A percentile compares a stretch with the other conserved stretches of the same genome.
phyloP scores from a whole-genome alignment of 2,797 vertebrate species.

The Paratrypauchen microcephalus region DNA sequence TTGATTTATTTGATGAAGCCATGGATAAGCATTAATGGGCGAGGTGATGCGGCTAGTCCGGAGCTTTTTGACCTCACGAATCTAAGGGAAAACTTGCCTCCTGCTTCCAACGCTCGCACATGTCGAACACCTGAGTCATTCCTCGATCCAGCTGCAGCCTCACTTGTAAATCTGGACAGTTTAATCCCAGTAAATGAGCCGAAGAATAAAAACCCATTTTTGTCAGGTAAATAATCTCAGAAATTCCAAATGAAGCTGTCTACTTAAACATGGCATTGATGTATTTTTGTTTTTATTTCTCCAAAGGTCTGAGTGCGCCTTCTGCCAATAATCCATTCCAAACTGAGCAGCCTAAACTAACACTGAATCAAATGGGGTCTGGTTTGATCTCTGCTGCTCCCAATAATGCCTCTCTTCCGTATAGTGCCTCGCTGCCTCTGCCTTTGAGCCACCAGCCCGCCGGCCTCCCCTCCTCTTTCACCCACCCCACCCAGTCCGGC shows the following conservation, averaged over 20 bases:
- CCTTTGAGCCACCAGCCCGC: slow-evolving; percentile 83
- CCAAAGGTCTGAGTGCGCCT: slow-evolving; percentile 79
- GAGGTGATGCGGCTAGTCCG: slow-evolving; percentile 67
- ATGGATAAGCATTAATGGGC: slow-evolving; percentile 83
- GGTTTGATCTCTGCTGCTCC: slow-evolving; percentile 65
- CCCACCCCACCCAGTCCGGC: slow-evolving; percentile 73
- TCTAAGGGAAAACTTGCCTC: slow-evolving; percentile 78
- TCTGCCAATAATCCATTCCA: slow-evolving; percentile 90
- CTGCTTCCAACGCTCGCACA: slow-evolving; percentile 64
- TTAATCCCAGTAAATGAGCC: slow-evolving; percentile 78
- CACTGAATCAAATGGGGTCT: slow-evolving; percentile 88
- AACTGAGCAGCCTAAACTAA: slow-evolving; percentile 81
- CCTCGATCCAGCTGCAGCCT: slow-evolving; percentile 86
- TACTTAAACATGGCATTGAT: slow-evolving; percentile 4
- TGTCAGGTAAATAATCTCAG: slow-evolving; percentile 64
- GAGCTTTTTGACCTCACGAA: slow-evolving; percentile 81
- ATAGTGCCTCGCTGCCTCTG: slow-evolving; percentile 80
- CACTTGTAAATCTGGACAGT: slow-evolving; percentile 89
- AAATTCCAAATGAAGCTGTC: not conserved
- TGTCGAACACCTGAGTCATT: slow-evolving; percentile 88
- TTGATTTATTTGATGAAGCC: slow-evolving; percentile 86
- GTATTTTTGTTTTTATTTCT: slow-evolving; percentile 8
- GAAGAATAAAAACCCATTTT: slow-evolving; percentile 89
- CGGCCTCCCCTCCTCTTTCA: slow-evolving; percentile 81
- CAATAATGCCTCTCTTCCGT: slow-evolving; percentile 67